Conservation (phyloP, 2,113 vertebrate genomes). For the Nerophis lumbriciformis region DNA sequence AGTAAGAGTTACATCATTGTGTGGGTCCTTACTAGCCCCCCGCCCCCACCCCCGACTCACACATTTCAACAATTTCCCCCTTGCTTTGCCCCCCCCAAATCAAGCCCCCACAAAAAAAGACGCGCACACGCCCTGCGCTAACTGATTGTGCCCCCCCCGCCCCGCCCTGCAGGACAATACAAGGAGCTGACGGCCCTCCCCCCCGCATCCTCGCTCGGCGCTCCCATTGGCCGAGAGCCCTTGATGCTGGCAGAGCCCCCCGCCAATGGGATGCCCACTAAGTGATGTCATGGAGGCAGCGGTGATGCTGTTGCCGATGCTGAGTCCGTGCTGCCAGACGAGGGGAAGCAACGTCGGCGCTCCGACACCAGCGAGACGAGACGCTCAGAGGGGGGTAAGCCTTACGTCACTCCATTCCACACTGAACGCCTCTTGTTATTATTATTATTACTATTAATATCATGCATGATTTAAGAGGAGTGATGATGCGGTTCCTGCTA, state of each 20-base stretch:
- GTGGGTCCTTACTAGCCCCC: slow-evolving; percentile 4
- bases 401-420: not conserved
- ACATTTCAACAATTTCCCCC: slow-evolving; percentile 17
- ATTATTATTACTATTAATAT: too few species aligned
- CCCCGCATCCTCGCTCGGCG: slow-evolving; percentile 18
- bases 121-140: slow-evolving; percentile 34
- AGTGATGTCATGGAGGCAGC: slow-evolving; percentile 76
- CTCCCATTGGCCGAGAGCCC: slow-evolving; percentile 49
- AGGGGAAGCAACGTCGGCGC: slow-evolving; percentile 42
- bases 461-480: slow-evolving; percentile 11
- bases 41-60: slow-evolving; percentile 6
- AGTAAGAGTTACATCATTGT: slow-evolving; percentile 10
- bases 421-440: not conserved
- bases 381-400: slow-evolving; percentile 54
- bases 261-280: slow-evolving; percentile 62
- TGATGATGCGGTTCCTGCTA: slow-evolving; percentile 35
- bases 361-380: slow-evolving; percentile 43
- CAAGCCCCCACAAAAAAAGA: slow-evolving; percentile 5
- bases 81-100: slow-evolving; percentile 18
- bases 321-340: slow-evolving; percentile 69
- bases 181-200: slow-evolving; percentile 54
- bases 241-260: slow-evolving; percentile 55
- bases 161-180: slow-evolving; percentile 58
- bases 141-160: slow-evolving; percentile 36
- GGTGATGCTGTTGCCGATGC: slow-evolving; percentile 73